Conservation (phyloP, 2,888 invertebrate genomes). For the Cosmia pyralina region DNA sequence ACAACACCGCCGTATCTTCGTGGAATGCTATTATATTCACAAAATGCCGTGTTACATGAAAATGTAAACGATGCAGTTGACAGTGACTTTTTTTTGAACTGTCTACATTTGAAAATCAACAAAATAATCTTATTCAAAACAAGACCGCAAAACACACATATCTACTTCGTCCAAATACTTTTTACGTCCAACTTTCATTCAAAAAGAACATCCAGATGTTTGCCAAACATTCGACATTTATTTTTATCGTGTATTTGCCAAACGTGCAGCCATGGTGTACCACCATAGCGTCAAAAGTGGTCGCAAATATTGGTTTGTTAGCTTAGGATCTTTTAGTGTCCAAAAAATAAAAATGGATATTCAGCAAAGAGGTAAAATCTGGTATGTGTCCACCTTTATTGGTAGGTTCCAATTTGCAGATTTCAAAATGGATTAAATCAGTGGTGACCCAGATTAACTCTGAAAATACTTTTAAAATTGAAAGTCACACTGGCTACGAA, state of each 20-base stretch:
- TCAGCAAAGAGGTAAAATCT: not conserved
- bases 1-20: too few relatives aligned
- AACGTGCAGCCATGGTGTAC: conserved; percentile 40
- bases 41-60: too few relatives aligned
- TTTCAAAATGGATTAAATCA: not conserved
- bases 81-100: not conserved
- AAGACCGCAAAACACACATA: not conserved
- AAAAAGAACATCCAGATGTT: conserved; percentile 26
- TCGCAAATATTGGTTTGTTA: conserved; percentile 40
- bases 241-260: conserved; percentile 45
- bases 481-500: not conserved
- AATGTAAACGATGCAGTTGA: too few relatives aligned
- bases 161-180: not conserved
- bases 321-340: conserved; percentile 31
- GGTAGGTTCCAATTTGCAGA: not conserved
- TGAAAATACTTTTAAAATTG: not conserved
- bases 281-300: conserved; percentile 6
- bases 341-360: conserved; percentile 35
- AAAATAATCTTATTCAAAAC: not conserved
- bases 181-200: conserved; percentile 5
- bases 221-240: conserved; percentile 36
- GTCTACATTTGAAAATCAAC: not conserved
- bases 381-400: not conserved
- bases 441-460: not conserved
- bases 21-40: too few relatives aligned